These are phyloP conservation scores for Diarsia mendica DNA, from an alignment of 2,888 invertebrate genomes.

Conservation along the genomic window DNA sequence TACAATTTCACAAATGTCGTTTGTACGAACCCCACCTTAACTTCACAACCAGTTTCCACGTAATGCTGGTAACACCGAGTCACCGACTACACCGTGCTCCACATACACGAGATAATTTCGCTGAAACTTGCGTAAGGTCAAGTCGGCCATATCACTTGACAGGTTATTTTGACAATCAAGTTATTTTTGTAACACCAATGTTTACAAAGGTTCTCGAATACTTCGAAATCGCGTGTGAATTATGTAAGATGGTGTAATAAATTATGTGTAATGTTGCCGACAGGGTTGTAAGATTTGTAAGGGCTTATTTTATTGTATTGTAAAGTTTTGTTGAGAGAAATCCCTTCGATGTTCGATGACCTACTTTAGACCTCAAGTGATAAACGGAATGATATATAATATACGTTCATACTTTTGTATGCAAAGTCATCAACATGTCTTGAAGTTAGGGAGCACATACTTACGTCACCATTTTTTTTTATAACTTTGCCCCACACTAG, in stretches of 20 bases:
- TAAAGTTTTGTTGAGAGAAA: constrained; percentile 11
- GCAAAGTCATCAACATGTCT: background rate
- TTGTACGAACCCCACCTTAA: constrained; percentile 30
- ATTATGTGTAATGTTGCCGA: constrained; percentile 39
- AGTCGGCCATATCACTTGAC: constrained; percentile 55
- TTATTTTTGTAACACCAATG: constrained; percentile 50
- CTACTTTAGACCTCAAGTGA: background rate
- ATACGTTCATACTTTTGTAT: background rate
- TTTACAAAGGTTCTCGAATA: constrained; percentile 53
- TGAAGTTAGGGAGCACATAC: background rate
- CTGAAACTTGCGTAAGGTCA: constrained; percentile 68
- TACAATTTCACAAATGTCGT: background rate
- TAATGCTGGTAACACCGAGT: constrained; percentile 46
- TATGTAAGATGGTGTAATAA: constrained; percentile 49
- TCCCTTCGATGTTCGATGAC: background rate
- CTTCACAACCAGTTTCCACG: constrained; percentile 59
- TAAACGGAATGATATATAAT: background rate
- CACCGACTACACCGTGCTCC: constrained; percentile 47
- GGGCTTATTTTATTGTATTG: constrained; percentile 10
- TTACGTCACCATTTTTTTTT: background rate
- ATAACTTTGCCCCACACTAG: too few relatives aligned
- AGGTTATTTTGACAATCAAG: constrained; percentile 50
- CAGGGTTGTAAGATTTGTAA: constrained; percentile 15
- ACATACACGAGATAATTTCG: constrained; percentile 63
- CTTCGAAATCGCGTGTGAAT: constrained; percentile 35